These are phyloP conservation scores for Sardina pilchardus DNA, from an alignment of 2,113 vertebrate species.

Conservation along the genomic window DNA sequence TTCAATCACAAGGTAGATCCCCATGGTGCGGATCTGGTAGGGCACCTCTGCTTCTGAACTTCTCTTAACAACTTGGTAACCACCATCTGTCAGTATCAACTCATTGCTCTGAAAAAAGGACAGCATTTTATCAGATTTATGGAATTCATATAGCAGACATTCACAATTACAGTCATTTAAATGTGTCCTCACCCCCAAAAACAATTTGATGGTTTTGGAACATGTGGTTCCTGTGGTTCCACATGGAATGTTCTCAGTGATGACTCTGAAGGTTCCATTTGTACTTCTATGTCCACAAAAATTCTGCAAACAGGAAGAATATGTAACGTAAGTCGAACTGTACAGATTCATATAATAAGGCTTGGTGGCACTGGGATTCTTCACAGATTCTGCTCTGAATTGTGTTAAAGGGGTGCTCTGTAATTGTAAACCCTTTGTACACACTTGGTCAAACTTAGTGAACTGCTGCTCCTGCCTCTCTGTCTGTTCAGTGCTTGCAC, in stretches of 20 bases:
- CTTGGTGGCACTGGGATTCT: background rate
- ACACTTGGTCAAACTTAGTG: too few relatives aligned
- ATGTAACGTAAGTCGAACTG: background rate
- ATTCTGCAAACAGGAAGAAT: slow-evolving; percentile 67
- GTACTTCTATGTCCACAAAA: slow-evolving; percentile 67
- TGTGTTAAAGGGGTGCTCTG: too few relatives aligned
- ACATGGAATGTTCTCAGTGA: slow-evolving; percentile 86
- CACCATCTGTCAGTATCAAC: slow-evolving; percentile 75
- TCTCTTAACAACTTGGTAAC: slow-evolving; percentile 64
- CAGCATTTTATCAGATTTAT: background rate
- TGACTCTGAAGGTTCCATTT: slow-evolving; percentile 78
- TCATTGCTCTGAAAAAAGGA: slow-evolving; percentile 70
- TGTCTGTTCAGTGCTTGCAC: too few relatives aligned
- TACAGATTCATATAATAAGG: background rate
- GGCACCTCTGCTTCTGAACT: slow-evolving; percentile 56
- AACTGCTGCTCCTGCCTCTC: too few relatives aligned
- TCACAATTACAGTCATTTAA: background rate
- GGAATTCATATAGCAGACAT: background rate
- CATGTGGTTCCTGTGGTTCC: slow-evolving; percentile 86
- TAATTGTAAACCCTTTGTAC: too few relatives aligned
- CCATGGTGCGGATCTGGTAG: slow-evolving; percentile 72
- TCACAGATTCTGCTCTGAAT: background rate
- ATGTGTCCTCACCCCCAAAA: slow-evolving; percentile 73
- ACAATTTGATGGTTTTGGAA: slow-evolving; percentile 87
- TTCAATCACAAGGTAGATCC: slow-evolving; percentile 81